Percentiles rank a stretch among this genome's conserved stretches.
Conservation (phyloP, 2,888 invertebrate genomes). For the Torymus texanus region DNA sequence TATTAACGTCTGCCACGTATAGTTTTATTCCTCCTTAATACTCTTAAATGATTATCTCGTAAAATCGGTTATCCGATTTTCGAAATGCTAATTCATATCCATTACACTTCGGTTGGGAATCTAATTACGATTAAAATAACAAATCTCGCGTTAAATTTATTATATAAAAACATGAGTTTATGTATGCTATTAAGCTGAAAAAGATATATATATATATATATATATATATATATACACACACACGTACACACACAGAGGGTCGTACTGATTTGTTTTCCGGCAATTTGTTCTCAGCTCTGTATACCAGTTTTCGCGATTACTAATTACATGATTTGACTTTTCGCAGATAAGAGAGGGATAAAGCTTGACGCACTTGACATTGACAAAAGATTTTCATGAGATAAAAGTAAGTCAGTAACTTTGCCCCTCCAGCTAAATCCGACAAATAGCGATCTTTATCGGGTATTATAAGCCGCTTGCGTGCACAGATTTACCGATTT, state of each 20-base stretch:
- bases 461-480: not conserved
- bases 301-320: not conserved
- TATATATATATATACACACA: not conserved
- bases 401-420: not conserved
- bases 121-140: not conserved
- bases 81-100: no score
- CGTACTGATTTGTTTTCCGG: not conserved
- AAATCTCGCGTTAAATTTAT: not conserved
- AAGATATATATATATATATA: not conserved
- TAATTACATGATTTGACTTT: slow-evolving; percentile 8
- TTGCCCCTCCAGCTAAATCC: not conserved
- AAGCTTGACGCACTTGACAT: not conserved
- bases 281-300: not conserved
- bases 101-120: no score
- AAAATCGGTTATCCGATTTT: no score
- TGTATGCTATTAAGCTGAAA: no score
- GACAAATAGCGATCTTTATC: slow-evolving; percentile 8
- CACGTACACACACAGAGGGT: not conserved
- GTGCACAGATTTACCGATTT: no score
- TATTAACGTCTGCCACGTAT: slow-evolving; percentile 1
- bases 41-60: no score
- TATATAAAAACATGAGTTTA: no score
- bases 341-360: no score
- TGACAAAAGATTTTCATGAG: not conserved
- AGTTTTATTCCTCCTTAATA: no score